phyloP scores from a whole-genome alignment of 2,888 invertebrate genomes.

The Melinaea marsaeus region DNA sequence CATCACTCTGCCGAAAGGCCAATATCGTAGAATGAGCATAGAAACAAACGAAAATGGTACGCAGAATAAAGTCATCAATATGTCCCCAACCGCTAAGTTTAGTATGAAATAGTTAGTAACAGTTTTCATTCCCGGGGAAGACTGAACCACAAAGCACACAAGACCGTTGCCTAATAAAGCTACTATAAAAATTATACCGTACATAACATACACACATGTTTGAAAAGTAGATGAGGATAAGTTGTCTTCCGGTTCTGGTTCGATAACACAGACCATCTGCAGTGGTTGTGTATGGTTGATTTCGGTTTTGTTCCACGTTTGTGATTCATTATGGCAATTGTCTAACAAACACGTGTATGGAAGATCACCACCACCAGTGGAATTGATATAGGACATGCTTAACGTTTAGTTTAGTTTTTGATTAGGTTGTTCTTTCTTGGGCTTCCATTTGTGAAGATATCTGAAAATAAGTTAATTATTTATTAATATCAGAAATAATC shows the following conservation, averaged over 20 bases:
- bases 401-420: not conserved
- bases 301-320: not conserved
- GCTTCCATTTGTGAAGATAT: constrained; percentile 5
- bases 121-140: constrained; percentile 91
- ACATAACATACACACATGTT: constrained; percentile 82
- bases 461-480: constrained; percentile 2
- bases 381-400: not conserved
- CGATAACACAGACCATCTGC: not conserved
- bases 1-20: constrained; percentile 83
- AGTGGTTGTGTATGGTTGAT: constrained; percentile 1
- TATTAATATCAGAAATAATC: not conserved
- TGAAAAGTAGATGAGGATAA: constrained; percentile 76
- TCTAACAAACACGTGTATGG: too few relatives aligned
- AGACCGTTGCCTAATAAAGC: constrained; percentile 84
- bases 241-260: constrained; percentile 1
- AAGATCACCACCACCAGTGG: not conserved
- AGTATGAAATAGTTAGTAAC: constrained; percentile 92
- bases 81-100: constrained; percentile 79
- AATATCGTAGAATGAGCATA: constrained; percentile 84
- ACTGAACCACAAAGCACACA: constrained; percentile 92
- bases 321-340: not conserved
- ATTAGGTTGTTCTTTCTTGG: not conserved
- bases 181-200: constrained; percentile 84
- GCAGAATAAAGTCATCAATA: constrained; percentile 92
- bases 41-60: constrained; percentile 93